Base-by-base conservation (phyloP, 2,888 invertebrate species). In the Euzetes globulus region DNA sequence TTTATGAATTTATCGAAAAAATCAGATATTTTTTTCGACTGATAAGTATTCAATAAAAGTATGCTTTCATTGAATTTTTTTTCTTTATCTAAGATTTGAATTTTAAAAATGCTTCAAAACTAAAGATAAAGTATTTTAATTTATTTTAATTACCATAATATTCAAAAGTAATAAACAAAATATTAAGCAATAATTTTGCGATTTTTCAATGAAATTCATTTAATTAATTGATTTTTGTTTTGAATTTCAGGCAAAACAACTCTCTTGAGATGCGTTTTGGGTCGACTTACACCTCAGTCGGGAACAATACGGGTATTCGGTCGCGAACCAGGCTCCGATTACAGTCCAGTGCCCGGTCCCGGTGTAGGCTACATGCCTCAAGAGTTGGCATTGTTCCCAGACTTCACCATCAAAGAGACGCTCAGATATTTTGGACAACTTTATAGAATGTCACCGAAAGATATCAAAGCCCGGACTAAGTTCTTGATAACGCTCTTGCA, bases 281-380 rank as follows among this genome's bases (percentile, higher is more conserved):
- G 95, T 5, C 86, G 94, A 73, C 87, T 93, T 80, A 87, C 90
- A 80, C 85, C 94, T 71, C 91, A 94, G 84, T 87, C 89, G 1
- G 96, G 95, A 5, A 90, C 91, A 82, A 90, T 95, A 79, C 90
- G 89, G 86, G 94, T 95, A 50, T 87, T 95, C 72, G 95, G 95
- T 0, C 91, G 92, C 27, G 89, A 89, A 80, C 95, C 95, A 0
- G 95, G 94, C 1, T 90, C 92, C 0, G 88, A 88, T 82, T 93
- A 91, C 1, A 92, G 91, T 7, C 92, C 91, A 7, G 92, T 94
- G n/a, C 96, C 95, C 0, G 96, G 96, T 15, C 91, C 91, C 81
- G 87, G 92, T 41, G 94, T 96, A 17, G 96, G 96, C 71, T 96
- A 95, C 85, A 96, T 96, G 96, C 96, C 96, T 0, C 91, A 91